Evolutionary conservation across 2,113 vertebrate genomes (phyloP).

Genomic region (Ranitomeya imitator): DNA sequence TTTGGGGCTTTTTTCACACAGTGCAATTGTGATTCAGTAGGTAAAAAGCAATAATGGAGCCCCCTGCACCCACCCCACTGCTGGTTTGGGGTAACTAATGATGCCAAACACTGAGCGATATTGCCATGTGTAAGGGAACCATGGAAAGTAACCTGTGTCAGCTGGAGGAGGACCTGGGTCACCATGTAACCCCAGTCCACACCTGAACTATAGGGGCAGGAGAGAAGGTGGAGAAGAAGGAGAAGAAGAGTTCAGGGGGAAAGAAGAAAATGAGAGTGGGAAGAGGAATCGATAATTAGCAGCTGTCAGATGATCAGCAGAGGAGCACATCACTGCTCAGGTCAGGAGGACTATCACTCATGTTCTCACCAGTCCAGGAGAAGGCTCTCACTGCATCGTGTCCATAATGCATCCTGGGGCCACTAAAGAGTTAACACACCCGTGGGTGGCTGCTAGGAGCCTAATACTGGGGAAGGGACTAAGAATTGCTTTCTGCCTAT

Average conservation of each 20-base stretch:
- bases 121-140: too few relatives aligned
- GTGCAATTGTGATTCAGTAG: too few relatives aligned
- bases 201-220: not conserved
- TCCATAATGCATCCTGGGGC: too few relatives aligned
- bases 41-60: too few relatives aligned
- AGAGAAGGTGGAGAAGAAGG: not conserved
- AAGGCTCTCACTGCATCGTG: too few relatives aligned
- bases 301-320: conserved; percentile 66
- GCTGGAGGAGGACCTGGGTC: not conserved
- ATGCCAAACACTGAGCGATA: too few relatives aligned
- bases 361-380: not conserved
- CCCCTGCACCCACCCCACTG: too few relatives aligned
- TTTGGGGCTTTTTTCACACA: too few relatives aligned
- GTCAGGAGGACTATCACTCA: not conserved
- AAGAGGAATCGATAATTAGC: conserved; percentile 69
- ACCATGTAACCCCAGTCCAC: not conserved
- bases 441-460: not conserved
- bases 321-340: not conserved
- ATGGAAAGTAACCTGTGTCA: not conserved
- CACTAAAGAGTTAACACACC: too few relatives aligned
- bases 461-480: not conserved
- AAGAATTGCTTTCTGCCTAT: conserved; percentile 9
- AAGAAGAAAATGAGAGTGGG: conserved; percentile 56
- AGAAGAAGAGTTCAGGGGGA: conserved; percentile 59
- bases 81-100: too few relatives aligned